Evolutionary conservation across 2,888 invertebrate genomes (phyloP), one percentile per base, ranked within the genome.

Genomic region (Lamellibrachia columna): DNA sequence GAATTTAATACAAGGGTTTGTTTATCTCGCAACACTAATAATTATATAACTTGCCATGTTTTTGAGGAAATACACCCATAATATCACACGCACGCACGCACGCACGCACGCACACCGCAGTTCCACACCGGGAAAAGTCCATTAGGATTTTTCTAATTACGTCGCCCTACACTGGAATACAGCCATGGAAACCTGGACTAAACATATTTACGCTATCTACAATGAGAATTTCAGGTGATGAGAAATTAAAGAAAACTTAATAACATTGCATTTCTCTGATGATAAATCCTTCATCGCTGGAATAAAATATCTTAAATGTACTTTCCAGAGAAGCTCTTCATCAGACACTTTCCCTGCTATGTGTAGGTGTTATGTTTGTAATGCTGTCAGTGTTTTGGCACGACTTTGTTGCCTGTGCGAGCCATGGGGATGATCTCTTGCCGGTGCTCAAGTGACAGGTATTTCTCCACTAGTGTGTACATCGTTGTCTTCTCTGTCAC

Each of bases 391-490:
- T 75, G 75, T 75, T 22, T 75, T 15, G 75, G 75, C 22, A 75
- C 75, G 22, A 75, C 75, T 22, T 75, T 40, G 93, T 95, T 95
- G 28, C 94, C 95, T 7, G 95, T 94, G 91, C 94, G 94, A 7
- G 95, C 95, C 7, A 95, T 95, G 28, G 95, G 95, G 52, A 96
- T 95, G 11, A 96, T 92, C 92, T 95, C 94, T 91, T 94, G 94
- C 90, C 95, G 93, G 91, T 95, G 94, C 92, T 95, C 96, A 94
- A 95, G 93, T 0, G 95, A 95, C 40, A 96, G 94, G 92, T 95
- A 94, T 91, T 95, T 95, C 93, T 95, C 95, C 53, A 94, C 94
- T 95, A 94, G 97, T 95, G 95, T 97, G 95, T 95, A 94, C 93
- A 95, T 93, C 28, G 95, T 94, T 91, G 93, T 93, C 40, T 94